These are phyloP conservation scores for Limanda limanda DNA, from an alignment of 2,113 vertebrate species.

Conservation along the genomic window DNA sequence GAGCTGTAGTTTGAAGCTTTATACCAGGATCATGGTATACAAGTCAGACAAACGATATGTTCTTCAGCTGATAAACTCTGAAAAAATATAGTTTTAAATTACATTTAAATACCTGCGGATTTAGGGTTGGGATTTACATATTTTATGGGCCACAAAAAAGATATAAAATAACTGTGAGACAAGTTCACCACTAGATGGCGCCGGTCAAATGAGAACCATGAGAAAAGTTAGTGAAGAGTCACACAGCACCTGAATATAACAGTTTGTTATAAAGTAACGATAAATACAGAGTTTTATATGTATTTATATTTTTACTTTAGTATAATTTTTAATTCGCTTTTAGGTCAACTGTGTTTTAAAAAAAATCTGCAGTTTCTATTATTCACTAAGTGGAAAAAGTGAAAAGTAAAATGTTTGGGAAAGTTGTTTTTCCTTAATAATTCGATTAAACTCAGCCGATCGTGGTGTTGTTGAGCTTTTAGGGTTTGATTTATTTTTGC, in stretches of 20 bases:
- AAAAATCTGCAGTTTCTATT: too few relatives aligned
- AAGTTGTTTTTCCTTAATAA: background rate
- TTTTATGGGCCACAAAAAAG: too few relatives aligned
- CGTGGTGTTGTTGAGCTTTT: background rate
- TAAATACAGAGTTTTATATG: background rate
- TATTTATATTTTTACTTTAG: background rate
- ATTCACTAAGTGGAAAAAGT: too few relatives aligned
- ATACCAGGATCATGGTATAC: too few relatives aligned
- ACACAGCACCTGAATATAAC: background rate
- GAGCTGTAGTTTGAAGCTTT: background rate
- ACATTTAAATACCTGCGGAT: too few relatives aligned
- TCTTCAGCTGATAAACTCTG: too few relatives aligned
- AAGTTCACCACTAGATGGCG: conserved; percentile 73
- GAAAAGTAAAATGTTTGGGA: background rate
- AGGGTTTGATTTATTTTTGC: background rate
- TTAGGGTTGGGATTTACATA: too few relatives aligned
- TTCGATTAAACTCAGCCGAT: background rate
- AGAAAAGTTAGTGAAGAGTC: conserved; percentile 7
- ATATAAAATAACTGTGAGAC: background rate
- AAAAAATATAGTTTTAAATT: too few relatives aligned
- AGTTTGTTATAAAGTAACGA: conserved; percentile 7
- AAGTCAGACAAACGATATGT: background rate
- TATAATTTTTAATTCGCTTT: background rate
- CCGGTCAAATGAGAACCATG: conserved; percentile 33
- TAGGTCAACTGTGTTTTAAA: background rate